These are phyloP conservation scores for Siniperca scherzeri DNA, from an alignment of 2,797 vertebrate species.

Conservation along the genomic window DNA sequence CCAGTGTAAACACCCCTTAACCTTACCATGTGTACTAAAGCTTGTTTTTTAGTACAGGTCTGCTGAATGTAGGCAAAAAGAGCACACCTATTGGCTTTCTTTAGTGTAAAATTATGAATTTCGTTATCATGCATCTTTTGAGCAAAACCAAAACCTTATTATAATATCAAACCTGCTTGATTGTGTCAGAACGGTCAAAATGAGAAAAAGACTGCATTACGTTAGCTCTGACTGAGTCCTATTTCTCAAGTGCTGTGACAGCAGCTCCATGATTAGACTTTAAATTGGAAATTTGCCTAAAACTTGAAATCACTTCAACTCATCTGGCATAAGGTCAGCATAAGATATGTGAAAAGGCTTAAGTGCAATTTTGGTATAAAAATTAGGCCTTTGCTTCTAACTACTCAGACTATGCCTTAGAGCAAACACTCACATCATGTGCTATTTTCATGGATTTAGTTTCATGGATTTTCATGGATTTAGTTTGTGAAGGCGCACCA, in stretches of 20 bases:
- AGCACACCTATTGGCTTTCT: neutral
- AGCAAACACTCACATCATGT: slow-evolving; percentile 64
- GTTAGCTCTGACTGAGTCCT: slow-evolving; percentile 12
- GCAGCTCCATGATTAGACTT: slow-evolving; percentile 38
- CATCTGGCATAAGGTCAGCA: slow-evolving; percentile 37
- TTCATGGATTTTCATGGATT: slow-evolving; percentile 78
- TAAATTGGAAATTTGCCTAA: slow-evolving; percentile 47
- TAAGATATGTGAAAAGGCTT: slow-evolving; percentile 39
- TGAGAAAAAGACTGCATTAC: neutral
- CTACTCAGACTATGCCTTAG: slow-evolving; percentile 41
- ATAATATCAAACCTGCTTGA: slow-evolving; percentile 26
- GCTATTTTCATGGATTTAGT: slow-evolving; percentile 75
- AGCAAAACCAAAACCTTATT: slow-evolving; percentile 10
- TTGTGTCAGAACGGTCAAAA: slow-evolving; percentile 32
- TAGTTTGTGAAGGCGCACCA: slow-evolving; percentile 61
- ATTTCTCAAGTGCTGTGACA: slow-evolving; percentile 8
- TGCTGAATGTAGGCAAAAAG: neutral
- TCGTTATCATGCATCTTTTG: neutral
- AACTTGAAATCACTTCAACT: slow-evolving; percentile 49
- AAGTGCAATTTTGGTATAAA: slow-evolving; percentile 46
- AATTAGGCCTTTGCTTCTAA: slow-evolving; percentile 43
- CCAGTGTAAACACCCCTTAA: neutral
- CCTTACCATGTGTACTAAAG: neutral
- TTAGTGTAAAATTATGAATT: neutral
- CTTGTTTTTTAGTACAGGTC: neutral